Base-by-base conservation (phyloP, 2,888 invertebrate species). In the Microplitis deprimator region DNA sequence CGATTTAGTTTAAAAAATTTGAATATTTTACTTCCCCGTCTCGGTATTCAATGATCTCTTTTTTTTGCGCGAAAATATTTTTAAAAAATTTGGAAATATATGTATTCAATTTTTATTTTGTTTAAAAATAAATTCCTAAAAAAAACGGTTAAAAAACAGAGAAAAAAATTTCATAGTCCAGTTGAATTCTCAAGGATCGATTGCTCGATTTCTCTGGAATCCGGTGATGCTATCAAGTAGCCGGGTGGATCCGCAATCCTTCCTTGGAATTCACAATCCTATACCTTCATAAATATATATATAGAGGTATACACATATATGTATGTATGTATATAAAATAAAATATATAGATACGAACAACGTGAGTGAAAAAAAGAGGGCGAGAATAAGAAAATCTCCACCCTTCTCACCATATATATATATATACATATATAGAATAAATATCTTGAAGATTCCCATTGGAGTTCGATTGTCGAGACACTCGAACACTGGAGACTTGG, bases 401-500 rank as follows among this genome's bases (percentile, higher is more conserved):
- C 73, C 67, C 73, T 50, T 73, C 67, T 50, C 59, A 39, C 71
- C 20, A 50, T 50, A 50, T 50, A 13, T 5, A 50, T 5, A 50
- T 50, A 3, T 8, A 50, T 50, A 50, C 3, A 50, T 10, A 50
- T 50, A 10, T 50, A 50, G 3, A 50, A 50, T 50, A 50, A 50
- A 50, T 29, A 29, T 29, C 29, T 29, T 29, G 29, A 41, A 50
- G 13, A 50, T 50, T 13, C 10, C 13, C 13, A 50, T 50, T 50
- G 50, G 13, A 50, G 50, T 50, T 50, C 50, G 13, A 50, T 50
- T 13, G 50, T 50, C 62, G 38, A 61, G 17, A 29, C 65, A 29
- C 59, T 50, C 38, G 4, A n/a, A 70, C 5, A 59, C 59, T 7
- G 59, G n/a, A 60, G 71, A 60, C 80, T 81, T 80, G 81, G 79